phyloP scores from a whole-genome alignment of 2,113 vertebrate species.

The Austrofundulus limnaeus region DNA sequence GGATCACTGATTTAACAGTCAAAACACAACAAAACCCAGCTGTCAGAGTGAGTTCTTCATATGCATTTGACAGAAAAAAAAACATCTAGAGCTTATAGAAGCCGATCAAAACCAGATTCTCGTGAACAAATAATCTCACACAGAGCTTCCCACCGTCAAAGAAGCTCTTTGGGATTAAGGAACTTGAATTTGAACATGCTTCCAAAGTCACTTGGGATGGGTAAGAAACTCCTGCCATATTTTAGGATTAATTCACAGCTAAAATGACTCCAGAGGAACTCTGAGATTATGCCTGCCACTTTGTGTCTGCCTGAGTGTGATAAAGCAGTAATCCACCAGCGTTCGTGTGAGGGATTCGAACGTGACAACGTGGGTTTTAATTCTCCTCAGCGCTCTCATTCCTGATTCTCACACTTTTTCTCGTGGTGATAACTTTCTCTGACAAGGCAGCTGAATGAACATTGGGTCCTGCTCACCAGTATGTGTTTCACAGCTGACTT shows the following conservation, averaged over 20 bases:
- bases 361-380: constrained; percentile 45
- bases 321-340: constrained; percentile 61
- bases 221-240: constrained; percentile 44
- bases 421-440: constrained; percentile 13
- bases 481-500: too few relatives aligned
- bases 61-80: constrained; percentile 10
- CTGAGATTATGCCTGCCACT: constrained; percentile 50
- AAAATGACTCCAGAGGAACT: constrained; percentile 57
- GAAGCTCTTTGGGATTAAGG: too few relatives aligned
- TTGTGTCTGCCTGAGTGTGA: constrained; percentile 56
- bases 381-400: constrained; percentile 29
- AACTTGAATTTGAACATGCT: constrained; percentile 19
- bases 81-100: constrained; percentile 13
- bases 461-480: constrained; percentile 1
- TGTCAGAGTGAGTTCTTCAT: background rate
- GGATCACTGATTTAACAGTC: too few relatives aligned
- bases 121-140: constrained; percentile 16
- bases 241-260: constrained; percentile 59
- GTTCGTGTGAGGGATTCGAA: constrained; percentile 49
- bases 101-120: background rate
- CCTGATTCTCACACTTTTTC: constrained; percentile 6
- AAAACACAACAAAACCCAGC: too few relatives aligned
- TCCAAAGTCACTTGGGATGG: constrained; percentile 24
- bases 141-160: background rate
- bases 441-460: constrained; percentile 17